Evolutionary conservation across 37 sponge, comb jelly and placozoan species (phyloP), one percentile per base, ranked within the genome.

Genomic region (Beroe ovata): DNA sequence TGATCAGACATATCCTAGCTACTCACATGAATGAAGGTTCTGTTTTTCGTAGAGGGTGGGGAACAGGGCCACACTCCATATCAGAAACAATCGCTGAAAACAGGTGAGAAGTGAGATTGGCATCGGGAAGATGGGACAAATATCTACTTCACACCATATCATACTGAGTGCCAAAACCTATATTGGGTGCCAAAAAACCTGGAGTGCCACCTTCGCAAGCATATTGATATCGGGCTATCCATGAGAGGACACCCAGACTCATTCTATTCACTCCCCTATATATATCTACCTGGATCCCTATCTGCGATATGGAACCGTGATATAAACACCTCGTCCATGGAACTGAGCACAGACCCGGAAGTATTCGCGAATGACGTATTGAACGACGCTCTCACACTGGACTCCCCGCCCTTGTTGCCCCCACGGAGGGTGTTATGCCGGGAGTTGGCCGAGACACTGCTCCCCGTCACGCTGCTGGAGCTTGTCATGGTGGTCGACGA

Each of bases 51-150:
- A 1, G 39, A 3, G n/a, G 26, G 47, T 39, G 22, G 23, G 54
- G 4, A 2, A 30, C 54, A 1, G 23, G 22, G 47, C 54, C 18
- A 77, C 84, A n/a, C 54, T 77, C 84, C 84, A 39, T 36, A 20
- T 77, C 84, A n/a, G 84, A 77, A 14, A 77, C 84, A 14, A 77
- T 77, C 22, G 84, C 84, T 77, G 84, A 77, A 77, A 77, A 19
- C 6, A 38, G 11, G 54, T n/a, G n/a, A n/a, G n/a, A n/a, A n/a
- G n/a, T n/a, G n/a, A n/a, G n/a, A n/a, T n/a, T n/a, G n/a, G n/a
- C n/a, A n/a, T n/a, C n/a, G n/a, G n/a, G n/a, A n/a, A n/a, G n/a
- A n/a, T n/a, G n/a, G n/a, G n/a, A n/a, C n/a, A n/a, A n/a, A n/a
- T n/a, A n/a, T n/a, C n/a, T n/a, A n/a, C n/a, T n/a, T n/a, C n/a